Base-by-base conservation (phyloP, 2,113 vertebrate species). In the Brachyhypopomus gauderio region DNA sequence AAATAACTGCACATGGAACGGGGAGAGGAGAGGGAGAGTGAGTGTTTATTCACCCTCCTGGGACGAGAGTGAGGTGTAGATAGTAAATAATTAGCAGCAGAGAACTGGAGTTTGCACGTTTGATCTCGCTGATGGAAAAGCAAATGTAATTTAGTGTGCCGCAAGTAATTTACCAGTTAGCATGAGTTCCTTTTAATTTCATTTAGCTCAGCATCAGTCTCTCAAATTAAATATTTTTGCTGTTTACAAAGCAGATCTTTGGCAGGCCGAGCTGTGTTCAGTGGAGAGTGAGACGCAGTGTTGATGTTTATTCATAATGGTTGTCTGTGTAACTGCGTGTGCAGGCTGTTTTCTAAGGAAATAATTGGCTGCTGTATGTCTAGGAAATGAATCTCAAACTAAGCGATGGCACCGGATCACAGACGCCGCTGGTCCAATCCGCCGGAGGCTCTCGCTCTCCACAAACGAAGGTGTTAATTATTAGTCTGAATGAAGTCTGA, bases 161-260 rank as follows among this genome's bases (percentile, higher is more conserved):
- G 89, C 83, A 60, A 92, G 90, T 93, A 90, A 93, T 93, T 93
- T 90, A 93, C 89, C 91, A 90, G 90, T 92, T 91, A 93, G 92
- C 90, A 88, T 86, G 89, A 88, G 86, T 91, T 92, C 87, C 91
- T 90, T 92, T 92, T 93, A 92, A 93, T 93, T 93, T 90, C 78
- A 90, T 91, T 92, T 92, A 88, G 89, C 89, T 89, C 88, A 84
- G 88, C 91, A 90, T 91, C 90, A 85, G 83, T 89, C 89, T 92
- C 90, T 89, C 85, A 91, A 90, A 92, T 91, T 89, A 92, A 92
- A 91, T 91, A 90, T 93, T 91, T 93, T 92, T 89, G 89, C 88
- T 92, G 88, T 87, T 88, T 89, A 92, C 90, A 90, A 90, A 91
- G 91, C 82, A 82, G 85, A 88, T 93, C 88, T 91, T 87, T 86